Base-by-base conservation (phyloP, 2,797 vertebrate genomes). In the Ara ararauna region DNA sequence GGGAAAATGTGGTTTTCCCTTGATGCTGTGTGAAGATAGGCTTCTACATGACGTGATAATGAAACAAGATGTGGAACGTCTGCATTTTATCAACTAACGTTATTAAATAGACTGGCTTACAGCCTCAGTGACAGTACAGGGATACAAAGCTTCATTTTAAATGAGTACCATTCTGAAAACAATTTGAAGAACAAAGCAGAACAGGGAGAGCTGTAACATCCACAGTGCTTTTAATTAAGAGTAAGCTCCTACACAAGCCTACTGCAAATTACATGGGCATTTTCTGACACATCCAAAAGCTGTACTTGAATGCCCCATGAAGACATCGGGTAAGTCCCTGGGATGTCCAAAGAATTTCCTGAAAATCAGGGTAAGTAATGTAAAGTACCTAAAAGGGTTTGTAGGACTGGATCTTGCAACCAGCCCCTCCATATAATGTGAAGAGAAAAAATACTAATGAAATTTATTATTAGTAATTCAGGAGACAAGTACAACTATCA, bases 21-120 rank as follows among this genome's bases (percentile, higher is more conserved):
- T 17, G 5, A 11, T 64, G 50, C 84, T 34, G 27, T 26, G 17
- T 29, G 54, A 70, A 32, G 53, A 38, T 24, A 44, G 81, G 54
- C 29, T 68, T 47, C 34, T 42, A 23, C 12, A 4, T 0, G 0
- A 17, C 16, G 5, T 30, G 71, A 13, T 66, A 85, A 68, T 3
- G 30, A 60, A 87, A 61, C 12, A 34, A 62, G 90, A 62, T 0
- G 0, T 21, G 24, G 26, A 47, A 53, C 1, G 11, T 19, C 64
- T 84, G 53, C 1, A 1, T 68, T 86, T 68, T 44, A 58, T 62
- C 76, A 21, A 66, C 32, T 18, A 24, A 54, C 3, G 0, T 65
- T 58, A 79, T 73, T 78, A 32, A 91, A 60, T 64, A 75, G 58
- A 22, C 23, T 15, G 9, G 8, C 62, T 79, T 26, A 16, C 61